Conservation (phyloP, 2,888 invertebrate species). For the Pheosia gnoma region DNA sequence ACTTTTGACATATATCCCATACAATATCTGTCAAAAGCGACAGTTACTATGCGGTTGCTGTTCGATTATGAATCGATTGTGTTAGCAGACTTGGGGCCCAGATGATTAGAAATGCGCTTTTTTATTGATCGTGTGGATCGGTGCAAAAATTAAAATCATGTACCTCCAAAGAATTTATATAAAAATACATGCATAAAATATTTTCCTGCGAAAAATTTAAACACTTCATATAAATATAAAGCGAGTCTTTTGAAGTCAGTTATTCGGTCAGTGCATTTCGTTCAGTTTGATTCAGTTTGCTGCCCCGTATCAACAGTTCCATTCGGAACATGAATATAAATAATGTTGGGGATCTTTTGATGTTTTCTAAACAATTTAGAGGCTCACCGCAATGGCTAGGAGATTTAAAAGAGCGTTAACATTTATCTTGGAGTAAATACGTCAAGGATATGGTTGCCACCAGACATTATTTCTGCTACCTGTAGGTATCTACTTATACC, state of each 20-base stretch:
- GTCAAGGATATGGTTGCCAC: conserved; percentile 7
- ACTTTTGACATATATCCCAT: too few relatives aligned
- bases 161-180: neutral
- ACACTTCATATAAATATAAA: conserved; percentile 5
- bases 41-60: too few relatives aligned
- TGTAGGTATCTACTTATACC: too few relatives aligned
- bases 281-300: conserved; percentile 10
- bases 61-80: too few relatives aligned
- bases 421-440: conserved; percentile 21
- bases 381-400: conserved; percentile 15
- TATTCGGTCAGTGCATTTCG: conserved; percentile 9
- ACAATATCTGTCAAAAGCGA: too few relatives aligned
- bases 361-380: conserved; percentile 35
- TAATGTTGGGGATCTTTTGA: conserved; percentile 18
- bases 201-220: neutral
- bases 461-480: neutral
- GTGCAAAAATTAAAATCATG: too few relatives aligned
- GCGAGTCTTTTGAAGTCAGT: conserved; percentile 6
- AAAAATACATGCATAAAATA: neutral
- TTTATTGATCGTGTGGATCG: too few relatives aligned
- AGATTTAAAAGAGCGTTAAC: conserved; percentile 39
- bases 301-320: conserved; percentile 6
- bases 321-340: conserved; percentile 15
- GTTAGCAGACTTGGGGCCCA: too few relatives aligned
- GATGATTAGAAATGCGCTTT: too few relatives aligned